These are phyloP conservation scores for Rhabdophis nuchalis DNA, from an alignment of 2,797 vertebrate genomes.

Conservation along the genomic window DNA sequence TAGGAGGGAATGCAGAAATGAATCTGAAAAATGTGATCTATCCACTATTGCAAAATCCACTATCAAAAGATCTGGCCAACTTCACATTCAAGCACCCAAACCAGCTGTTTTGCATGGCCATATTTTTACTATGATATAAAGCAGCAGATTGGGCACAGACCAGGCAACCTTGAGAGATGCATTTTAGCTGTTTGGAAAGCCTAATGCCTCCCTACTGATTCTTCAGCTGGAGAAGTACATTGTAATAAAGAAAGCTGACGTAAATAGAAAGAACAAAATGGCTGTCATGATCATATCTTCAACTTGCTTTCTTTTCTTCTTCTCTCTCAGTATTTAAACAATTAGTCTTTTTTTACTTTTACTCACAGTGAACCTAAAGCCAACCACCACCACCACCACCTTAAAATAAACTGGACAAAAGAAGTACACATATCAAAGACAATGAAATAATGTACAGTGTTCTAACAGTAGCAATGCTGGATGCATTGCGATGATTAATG, in stretches of 20 bases:
- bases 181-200: background rate
- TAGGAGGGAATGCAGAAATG: background rate
- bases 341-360: slow-evolving; percentile 29
- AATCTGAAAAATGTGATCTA: background rate
- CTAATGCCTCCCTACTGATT: background rate
- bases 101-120: background rate
- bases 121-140: background rate
- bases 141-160: background rate
- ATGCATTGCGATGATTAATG: background rate
- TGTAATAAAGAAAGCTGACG: background rate
- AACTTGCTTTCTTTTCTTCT: slow-evolving; percentile 25
- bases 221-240: background rate
- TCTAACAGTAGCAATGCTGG: slow-evolving; percentile 31
- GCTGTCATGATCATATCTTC: background rate
- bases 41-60: background rate
- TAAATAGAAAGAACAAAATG: slow-evolving; percentile 9
- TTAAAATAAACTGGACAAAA: background rate
- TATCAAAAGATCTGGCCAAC: background rate
- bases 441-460: slow-evolving; percentile 30
- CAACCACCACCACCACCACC: slow-evolving; percentile 1
- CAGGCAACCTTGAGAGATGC: background rate
- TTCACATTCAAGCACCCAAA: background rate
- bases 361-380: background rate
- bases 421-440: slow-evolving; percentile 41
- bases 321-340: background rate